Evolutionary conservation across 2,113 vertebrate genomes (phyloP), one percentile per base, ranked within the genome.

Genomic region (Addax nasomaculatus): DNA sequence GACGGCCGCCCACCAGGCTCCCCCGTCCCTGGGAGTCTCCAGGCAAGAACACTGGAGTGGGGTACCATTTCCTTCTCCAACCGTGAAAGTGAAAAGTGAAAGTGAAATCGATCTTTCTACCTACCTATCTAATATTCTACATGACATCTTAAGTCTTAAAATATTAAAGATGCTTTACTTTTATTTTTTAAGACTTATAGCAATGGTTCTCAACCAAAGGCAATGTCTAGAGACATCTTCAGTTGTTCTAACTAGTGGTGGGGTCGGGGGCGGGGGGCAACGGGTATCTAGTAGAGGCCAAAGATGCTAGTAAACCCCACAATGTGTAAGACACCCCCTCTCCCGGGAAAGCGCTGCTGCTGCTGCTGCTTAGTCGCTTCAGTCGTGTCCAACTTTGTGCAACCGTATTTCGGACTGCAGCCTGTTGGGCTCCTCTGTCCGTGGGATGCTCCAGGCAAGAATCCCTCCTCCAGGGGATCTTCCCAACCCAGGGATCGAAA

Each of bases 91-190:
- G 47, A 47, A 47, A 47, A 47, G 47, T 47, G 47, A 47, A 47
- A 47, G 47, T 11, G 47, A 47, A 47, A 47, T 47, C 2, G 47
- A 57, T 80, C 17, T 80, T 51, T 23, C 17, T 55, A 2, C 7
- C 45, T 80, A n/a, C 13, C 49, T 33, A 33, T 36, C 11, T 73
- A 98, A 0, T 47, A 95, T 79, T 76, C 67, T 25, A 2, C 86
- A 90, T 91, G 95, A 88, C 49, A 25, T n/a, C 73, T 95, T 16
- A 90, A 97, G 62, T 87, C 73, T 45, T 98, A 95, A 94, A 97
- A 73, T 58, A 43, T 90, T 85, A 49, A 89, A 45, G 13, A 19
- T 53, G 53, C 79, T 27, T 84, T 58, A 36, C 45, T 73, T 87
- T 39, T 51, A 21, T 85, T 30, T 83, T 92, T 92, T 4, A 78